Base-by-base conservation (phyloP, 2,888 invertebrate genomes). In the Calliscelio sp. region DNA sequence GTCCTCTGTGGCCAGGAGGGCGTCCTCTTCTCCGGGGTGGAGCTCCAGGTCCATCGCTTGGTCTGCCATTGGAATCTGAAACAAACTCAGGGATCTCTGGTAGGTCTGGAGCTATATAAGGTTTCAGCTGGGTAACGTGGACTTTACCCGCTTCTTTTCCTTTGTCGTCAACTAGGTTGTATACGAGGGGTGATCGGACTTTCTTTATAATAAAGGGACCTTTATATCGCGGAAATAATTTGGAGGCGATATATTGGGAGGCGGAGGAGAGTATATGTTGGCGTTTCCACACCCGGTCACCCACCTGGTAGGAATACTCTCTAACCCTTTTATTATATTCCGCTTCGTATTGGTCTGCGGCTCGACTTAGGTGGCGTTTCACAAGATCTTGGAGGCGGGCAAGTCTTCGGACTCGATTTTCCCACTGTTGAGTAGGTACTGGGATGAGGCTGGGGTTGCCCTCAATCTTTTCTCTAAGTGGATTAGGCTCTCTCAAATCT, bases 251-350 rank as follows among this genome's bases (percentile, higher is more conserved):
- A 49, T 66, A 59, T 28, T 78, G 59, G 25, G 68, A 8, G 0
- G 78, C 78, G 0, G 68, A 68, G 20, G 61, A 78, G 51, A 78
- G 51, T 0, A 68, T 41, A 49, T 78, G 32, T 0, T 66, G 57
- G 46, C 61, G 68, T 41, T 78, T 70, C 70, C 79, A 79, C 0
- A 79, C 79, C 22, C 18, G 1, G n/a, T 77, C 57, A 0, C 75
- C 66, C 0, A 24, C 8, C 14, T 35, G 18, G 32, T 28, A 61
- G 2, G 28, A 6, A 51, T 22, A 16, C 28, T 66, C 75, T 41
- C 46, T 11, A 32, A 32, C 49, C 11, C 25, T 2, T 11, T 57
- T 44, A 24, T 59, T 75, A 18, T 75, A 75, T 3, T 55, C 16
- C 0, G 18, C 24, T n/a, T 75, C 65, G 14, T 44, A 32, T 22